Base-by-base conservation (phyloP, 1,140 invertebrate species). In the Drosophila willistoni region DNA sequence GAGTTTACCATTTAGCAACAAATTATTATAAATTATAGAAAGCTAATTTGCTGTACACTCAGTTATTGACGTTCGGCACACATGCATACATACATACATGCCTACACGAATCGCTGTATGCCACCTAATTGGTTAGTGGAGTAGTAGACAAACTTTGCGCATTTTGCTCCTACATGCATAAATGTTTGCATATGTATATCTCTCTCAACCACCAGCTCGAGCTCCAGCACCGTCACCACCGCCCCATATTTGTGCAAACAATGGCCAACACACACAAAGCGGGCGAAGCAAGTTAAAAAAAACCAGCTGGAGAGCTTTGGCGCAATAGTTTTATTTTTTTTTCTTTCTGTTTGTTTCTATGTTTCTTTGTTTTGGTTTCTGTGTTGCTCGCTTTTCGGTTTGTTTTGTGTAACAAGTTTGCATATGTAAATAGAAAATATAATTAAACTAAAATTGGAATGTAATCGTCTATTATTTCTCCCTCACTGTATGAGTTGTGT, bases 371-470 rank as follows among this genome's bases (percentile, higher is more conserved):
- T 39, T 71, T 71, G 63, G 65, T 64, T 69, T 69, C 29, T 47
- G 36, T 36, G 56, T 41, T 42, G 56, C 56, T 59, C 33, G 56
- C 59, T 22, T 62, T 62, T 62, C 19, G 44, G 67, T 51, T 73
- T 73, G 36, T 76, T 77, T 77, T 86, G 82, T 86, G 82, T 86
- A 86, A 87, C 82, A 86, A 86, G 82, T 86, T 86, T 86, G 82
- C 82, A 86, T 86, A 84, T 77, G 82, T 87, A 81, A 86, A 81
- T 86, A 81, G 81, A 81, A 85, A 85, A 85, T 70, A 85, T 85
- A 85, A 85, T 85, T 86, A 62, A 63, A 68, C 63, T 22, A 47
- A 57, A 69, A 78, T 67, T 72, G 81, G 77, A 84, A 84, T 77
- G 77, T 64, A 51, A 22, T 51, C 19, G 17, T 22, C 29, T 29